Evolutionary conservation across 2,113 vertebrate species (phyloP).

Genomic region (Silurus meridionalis): DNA sequence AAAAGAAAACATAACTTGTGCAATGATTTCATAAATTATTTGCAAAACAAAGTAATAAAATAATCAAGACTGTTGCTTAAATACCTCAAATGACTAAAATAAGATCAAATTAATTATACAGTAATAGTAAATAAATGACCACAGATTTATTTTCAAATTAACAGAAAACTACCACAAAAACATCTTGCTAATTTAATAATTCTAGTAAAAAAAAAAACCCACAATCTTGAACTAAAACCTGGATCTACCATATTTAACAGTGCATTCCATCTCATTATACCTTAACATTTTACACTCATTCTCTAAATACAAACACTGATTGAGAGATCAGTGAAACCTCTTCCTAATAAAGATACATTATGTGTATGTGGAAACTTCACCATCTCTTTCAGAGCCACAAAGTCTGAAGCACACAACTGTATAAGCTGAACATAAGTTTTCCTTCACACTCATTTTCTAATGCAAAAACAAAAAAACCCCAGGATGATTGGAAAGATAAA

Average conservation of each 20-base stretch:
- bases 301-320: background rate
- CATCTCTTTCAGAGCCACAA: too few relatives aligned
- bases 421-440: too few relatives aligned
- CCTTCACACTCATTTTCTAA: too few relatives aligned
- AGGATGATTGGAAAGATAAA: background rate
- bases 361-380: too few relatives aligned
- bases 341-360: too few relatives aligned
- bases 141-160: background rate
- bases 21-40: background rate
- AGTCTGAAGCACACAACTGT: too few relatives aligned
- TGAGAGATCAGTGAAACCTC: background rate
- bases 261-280: background rate
- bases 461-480: too few relatives aligned
- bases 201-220: background rate
- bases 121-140: background rate
- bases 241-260: background rate
- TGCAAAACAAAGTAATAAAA: background rate
- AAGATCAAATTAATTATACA: background rate
- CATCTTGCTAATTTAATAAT: background rate
- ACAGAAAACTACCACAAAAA: background rate
- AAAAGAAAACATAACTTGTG: background rate
- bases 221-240: background rate
- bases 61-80: background rate
- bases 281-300: background rate
- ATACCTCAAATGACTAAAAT: background rate